Evolutionary conservation across 2,113 vertebrate genomes (phyloP).

Genomic region (Dissostichus mawsoni): DNA sequence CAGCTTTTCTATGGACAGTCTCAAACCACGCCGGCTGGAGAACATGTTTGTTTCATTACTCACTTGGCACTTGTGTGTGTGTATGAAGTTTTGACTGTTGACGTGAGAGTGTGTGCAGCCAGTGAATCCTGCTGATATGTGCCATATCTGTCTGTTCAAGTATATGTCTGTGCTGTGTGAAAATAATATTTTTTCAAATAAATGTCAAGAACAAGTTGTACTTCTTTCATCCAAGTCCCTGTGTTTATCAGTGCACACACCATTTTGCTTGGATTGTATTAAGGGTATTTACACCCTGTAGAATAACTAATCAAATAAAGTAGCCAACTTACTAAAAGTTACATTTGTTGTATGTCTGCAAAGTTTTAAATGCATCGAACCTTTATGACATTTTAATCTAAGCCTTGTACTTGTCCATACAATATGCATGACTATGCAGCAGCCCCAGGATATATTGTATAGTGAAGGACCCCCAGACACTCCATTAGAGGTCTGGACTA

Average conservation of each 20-base stretch:
- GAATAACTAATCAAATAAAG: not conserved
- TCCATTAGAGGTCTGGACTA: too few species aligned
- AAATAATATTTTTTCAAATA: slow-evolving; percentile 85
- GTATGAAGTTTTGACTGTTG: slow-evolving; percentile 35
- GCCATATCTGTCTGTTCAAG: slow-evolving; percentile 64
- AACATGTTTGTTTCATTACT: slow-evolving; percentile 51
- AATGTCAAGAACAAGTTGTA: slow-evolving; percentile 67
- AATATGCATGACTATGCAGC: too few species aligned
- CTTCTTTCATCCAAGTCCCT: not conserved
- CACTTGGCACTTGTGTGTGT: slow-evolving; percentile 31
- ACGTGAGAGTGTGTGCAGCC: slow-evolving; percentile 38
- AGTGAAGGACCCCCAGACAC: too few species aligned
- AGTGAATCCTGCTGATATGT: slow-evolving; percentile 66
- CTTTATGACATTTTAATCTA: not conserved
- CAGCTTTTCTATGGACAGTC: slow-evolving; percentile 80
- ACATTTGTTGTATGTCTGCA: not conserved
- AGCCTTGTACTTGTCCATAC: too few species aligned
- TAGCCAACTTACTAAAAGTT: not conserved
- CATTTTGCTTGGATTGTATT: not conserved
- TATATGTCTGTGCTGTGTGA: slow-evolving; percentile 62
- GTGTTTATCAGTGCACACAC: not conserved
- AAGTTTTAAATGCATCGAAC: not conserved
- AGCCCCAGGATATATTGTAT: too few species aligned
- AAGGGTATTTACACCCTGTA: not conserved
- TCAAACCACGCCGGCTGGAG: slow-evolving; percentile 61